phyloP scores from a whole-genome alignment of 2,113 vertebrate genomes.

The Otis tarda region DNA sequence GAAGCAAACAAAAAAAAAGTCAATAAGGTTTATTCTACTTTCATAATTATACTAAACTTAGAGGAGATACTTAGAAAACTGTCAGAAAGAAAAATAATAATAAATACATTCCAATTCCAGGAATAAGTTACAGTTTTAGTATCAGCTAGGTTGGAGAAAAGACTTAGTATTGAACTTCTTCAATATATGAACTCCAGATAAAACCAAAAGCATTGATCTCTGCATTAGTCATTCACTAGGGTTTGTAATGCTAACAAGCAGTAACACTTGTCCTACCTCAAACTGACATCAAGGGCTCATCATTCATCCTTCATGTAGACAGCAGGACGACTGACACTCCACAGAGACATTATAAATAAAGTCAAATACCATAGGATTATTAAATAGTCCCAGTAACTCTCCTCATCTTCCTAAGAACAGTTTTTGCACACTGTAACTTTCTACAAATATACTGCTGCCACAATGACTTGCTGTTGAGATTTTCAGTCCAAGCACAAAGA shows the following conservation, averaged over 20 bases:
- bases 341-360: neutral
- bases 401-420: neutral
- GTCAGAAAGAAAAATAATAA: neutral
- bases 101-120: neutral
- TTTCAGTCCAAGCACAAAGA: constrained; percentile 11
- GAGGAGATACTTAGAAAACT: neutral
- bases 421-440: neutral
- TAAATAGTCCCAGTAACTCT: neutral
- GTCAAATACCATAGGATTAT: neutral
- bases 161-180: neutral
- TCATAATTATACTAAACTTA: neutral
- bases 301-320: neutral
- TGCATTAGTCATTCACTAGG: neutral
- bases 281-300: constrained; percentile 8
- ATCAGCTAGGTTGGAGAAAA: neutral
- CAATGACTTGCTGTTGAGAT: neutral
- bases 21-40: neutral
- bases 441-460: neutral
- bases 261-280: neutral
- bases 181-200: neutral
- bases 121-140: neutral
- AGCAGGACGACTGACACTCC: neutral
- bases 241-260: neutral
- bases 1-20: neutral
- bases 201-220: neutral